phyloP scores from a whole-genome alignment of 2,888 invertebrate species.

The Agonopterix heracliana region DNA sequence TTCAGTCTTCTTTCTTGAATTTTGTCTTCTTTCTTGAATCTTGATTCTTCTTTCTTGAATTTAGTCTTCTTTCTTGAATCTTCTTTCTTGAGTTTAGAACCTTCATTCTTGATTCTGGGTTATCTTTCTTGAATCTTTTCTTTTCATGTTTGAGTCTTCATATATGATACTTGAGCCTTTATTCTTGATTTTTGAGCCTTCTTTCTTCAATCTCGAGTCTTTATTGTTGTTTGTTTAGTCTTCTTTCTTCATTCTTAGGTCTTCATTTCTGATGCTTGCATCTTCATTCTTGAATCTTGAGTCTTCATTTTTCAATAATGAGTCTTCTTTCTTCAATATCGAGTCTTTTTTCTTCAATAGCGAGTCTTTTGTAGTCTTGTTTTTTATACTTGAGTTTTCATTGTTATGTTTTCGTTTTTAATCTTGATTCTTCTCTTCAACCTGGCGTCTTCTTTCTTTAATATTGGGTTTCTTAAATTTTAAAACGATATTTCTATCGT shows the following conservation, averaged over 20 bases:
- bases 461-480: neutral
- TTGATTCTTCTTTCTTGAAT: neutral
- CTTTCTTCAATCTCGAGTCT: neutral
- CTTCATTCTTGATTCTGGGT: slow-evolving; percentile 2
- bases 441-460: neutral
- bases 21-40: slow-evolving; percentile 2
- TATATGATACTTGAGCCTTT: neutral
- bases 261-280: neutral
- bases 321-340: neutral
- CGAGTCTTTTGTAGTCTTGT: slow-evolving; percentile 1
- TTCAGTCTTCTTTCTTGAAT: neutral
- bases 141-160: slow-evolving; percentile 2
- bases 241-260: slow-evolving; percentile 1
- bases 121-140: too few relatives aligned
- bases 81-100: slow-evolving; percentile 1
- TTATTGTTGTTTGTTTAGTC: neutral
- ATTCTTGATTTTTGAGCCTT: neutral
- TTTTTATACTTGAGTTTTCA: neutral
- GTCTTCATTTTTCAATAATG: neutral
- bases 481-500: too few relatives aligned
- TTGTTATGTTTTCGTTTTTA: neutral
- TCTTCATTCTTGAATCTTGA: neutral
- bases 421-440: slow-evolving; percentile 1
- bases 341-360: too few relatives aligned
- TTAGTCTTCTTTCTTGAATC: neutral